Evolutionary conservation across 2,113 vertebrate genomes (phyloP).

Genomic region (Ctenodactylus gundi): DNA sequence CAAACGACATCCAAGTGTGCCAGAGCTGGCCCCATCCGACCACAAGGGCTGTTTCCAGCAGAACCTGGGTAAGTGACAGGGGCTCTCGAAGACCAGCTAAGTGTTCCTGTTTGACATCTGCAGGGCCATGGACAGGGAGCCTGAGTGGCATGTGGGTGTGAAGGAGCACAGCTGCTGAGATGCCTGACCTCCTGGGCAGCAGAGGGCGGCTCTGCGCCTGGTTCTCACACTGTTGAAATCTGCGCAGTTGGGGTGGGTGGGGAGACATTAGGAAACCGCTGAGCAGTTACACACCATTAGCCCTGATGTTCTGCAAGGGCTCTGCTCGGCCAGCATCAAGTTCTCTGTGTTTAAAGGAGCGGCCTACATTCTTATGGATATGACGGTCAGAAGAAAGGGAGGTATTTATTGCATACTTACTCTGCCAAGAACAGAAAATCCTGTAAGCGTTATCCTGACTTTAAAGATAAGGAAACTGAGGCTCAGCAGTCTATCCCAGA

Average conservation of each 20-base stretch:
- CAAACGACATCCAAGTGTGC: neutral
- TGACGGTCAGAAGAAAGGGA: neutral
- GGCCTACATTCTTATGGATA: neutral
- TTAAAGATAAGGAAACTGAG: neutral
- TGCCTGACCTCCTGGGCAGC: accelerated
- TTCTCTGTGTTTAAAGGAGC: neutral
- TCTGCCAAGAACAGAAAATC: neutral
- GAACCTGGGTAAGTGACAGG: neutral
- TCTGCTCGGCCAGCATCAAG: neutral
- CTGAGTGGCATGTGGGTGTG: accelerated
- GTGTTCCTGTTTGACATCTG: neutral
- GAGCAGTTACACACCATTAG: neutral
- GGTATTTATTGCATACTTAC: neutral
- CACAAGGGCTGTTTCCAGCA: neutral
- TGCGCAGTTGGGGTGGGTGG: neutral
- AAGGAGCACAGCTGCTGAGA: neutral
- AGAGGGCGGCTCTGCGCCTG: neutral
- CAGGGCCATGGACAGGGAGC: neutral
- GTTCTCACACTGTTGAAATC: neutral
- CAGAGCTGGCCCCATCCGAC: neutral
- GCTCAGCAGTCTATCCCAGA: neutral
- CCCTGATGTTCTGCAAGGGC: neutral
- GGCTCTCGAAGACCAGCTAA: neutral
- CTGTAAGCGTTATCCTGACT: neutral
- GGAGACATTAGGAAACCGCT: neutral